Conservation (phyloP, 2,113 vertebrate genomes). For the Prunella himalayana region DNA sequence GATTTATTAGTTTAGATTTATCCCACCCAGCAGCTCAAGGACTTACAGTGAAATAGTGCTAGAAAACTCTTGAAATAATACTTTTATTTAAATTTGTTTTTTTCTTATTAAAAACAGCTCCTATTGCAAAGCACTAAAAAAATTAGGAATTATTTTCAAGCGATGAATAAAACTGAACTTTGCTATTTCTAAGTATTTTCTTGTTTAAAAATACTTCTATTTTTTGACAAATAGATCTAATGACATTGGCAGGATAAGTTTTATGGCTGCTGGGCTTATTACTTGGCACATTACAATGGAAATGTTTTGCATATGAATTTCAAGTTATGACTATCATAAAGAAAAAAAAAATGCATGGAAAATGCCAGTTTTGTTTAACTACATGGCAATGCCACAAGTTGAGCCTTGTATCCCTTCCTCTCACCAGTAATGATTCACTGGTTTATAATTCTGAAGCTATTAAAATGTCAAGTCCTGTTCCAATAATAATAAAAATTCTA, state of each 20-base stretch:
- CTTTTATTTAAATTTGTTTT: background rate
- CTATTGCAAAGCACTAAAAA: background rate
- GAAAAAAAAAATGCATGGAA: background rate
- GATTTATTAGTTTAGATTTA: constrained; percentile 48
- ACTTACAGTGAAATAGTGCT: background rate
- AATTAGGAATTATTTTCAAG: background rate
- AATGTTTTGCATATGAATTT: background rate
- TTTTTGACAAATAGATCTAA: background rate
- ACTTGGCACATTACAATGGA: background rate
- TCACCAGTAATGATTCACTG: background rate
- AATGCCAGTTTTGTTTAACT: background rate
- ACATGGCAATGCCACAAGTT: background rate
- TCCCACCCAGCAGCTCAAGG: background rate
- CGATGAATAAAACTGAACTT: background rate
- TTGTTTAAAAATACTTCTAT: background rate
- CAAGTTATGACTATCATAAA: background rate
- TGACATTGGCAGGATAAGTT: background rate
- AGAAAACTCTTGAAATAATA: background rate
- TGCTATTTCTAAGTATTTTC: background rate
- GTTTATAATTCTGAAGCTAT: background rate
- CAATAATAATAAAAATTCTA: background rate
- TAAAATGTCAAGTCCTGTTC: constrained; percentile 4
- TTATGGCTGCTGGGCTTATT: background rate
- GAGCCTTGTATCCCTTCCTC: background rate
- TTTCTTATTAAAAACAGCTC: background rate